Percentiles rank a stretch among this genome's conserved stretches.
phyloP scores from a whole-genome alignment of 2,113 vertebrate genomes.

The Vanacampus margaritifer region DNA sequence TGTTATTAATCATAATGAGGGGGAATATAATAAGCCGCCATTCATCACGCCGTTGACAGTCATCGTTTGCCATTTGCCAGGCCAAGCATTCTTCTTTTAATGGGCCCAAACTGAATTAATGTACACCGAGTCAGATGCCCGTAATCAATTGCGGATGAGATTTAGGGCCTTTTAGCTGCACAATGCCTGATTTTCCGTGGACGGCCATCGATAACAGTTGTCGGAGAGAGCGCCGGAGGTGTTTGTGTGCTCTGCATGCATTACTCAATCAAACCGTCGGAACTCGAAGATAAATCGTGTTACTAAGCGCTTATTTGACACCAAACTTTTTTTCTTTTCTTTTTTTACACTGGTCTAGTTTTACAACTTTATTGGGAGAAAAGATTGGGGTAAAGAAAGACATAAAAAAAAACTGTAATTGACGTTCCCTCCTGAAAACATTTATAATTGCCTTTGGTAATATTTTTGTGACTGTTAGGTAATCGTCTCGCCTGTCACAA shows the following conservation, averaged over 20 bases:
- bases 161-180: conserved; percentile 54
- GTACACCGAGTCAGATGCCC: conserved; percentile 37
- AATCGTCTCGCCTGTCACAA: background rate
- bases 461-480: background rate
- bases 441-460: background rate
- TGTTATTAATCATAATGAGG: conserved; percentile 79
- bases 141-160: conserved; percentile 60
- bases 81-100: conserved; percentile 69
- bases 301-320: background rate
- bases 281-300: background rate
- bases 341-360: background rate
- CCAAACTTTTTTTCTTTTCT: background rate
- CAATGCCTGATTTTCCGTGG: conserved; percentile 28
- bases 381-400: no score
- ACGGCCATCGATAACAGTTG: conserved; percentile 27
- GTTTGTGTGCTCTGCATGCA: conserved; percentile 23
- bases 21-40: conserved; percentile 70
- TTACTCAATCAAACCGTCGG: background rate
- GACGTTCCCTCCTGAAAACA: background rate
- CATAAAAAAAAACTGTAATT: no score
- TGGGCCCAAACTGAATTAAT: conserved; percentile 69
- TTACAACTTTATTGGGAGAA: background rate
- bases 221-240: conserved; percentile 21
- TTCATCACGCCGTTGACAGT: conserved; percentile 70
- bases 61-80: conserved; percentile 68